Evolutionary conservation across 2,888 invertebrate species (phyloP).

Genomic region (Drosophila longiperda): DNA sequence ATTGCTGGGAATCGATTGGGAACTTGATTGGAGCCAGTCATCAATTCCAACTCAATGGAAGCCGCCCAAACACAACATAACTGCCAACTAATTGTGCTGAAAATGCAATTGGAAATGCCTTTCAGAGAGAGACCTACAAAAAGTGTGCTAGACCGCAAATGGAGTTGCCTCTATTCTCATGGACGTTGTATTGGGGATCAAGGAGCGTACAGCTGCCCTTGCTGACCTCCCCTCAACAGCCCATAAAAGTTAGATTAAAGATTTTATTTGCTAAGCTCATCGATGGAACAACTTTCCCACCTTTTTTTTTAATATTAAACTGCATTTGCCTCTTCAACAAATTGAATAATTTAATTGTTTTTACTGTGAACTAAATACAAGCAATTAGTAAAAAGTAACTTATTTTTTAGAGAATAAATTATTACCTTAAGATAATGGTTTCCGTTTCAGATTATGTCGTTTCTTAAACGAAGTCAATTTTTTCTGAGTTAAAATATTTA

Average conservation of each 20-base stretch:
- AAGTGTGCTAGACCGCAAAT: conserved; percentile 24
- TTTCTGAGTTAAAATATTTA: background rate
- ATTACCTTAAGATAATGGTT: background rate
- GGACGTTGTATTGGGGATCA: background rate
- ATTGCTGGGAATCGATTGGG: conserved; percentile 33
- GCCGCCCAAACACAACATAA: conserved; percentile 28
- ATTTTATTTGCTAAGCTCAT: background rate
- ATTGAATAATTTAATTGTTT: background rate
- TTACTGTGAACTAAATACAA: background rate
- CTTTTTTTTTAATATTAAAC: background rate
- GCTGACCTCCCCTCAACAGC: background rate
- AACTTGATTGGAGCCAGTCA: conserved; percentile 27
- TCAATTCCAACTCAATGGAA: conserved; percentile 26
- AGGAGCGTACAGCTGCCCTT: background rate
- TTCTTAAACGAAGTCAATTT: accelerated
- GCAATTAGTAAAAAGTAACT: background rate
- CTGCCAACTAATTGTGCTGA: conserved; percentile 71
- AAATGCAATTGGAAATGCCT: conserved; percentile 47
- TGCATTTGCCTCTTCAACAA: background rate
- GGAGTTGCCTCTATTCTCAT: conserved; percentile 13
- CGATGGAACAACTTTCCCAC: background rate
- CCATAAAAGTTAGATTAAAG: background rate
- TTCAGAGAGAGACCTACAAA: conserved; percentile 42
- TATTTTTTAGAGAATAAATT: background rate
- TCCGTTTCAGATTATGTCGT: background rate